Percentiles rank a stretch among this genome's conserved stretches.
These are phyloP conservation scores for Toxotes jaculatrix DNA, from an alignment of 2,113 vertebrate genomes.

Conservation along the genomic window DNA sequence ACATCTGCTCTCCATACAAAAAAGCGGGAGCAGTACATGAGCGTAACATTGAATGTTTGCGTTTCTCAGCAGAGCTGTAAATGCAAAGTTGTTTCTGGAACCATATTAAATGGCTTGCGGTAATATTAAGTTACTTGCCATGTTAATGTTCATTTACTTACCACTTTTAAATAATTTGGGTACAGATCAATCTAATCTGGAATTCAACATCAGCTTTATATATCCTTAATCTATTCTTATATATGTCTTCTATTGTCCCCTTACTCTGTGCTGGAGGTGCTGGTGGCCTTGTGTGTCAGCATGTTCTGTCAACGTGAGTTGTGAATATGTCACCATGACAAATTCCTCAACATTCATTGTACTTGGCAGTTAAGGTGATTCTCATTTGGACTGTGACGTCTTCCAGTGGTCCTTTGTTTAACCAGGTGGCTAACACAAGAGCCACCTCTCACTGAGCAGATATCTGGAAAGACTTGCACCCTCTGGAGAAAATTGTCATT, in stretches of 20 bases:
- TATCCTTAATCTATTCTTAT: not conserved
- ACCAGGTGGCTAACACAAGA: constrained; percentile 71
- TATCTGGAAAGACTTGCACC: constrained; percentile 54
- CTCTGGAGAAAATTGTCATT: constrained; percentile 65
- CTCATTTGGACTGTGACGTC: constrained; percentile 38
- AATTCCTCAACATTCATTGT: constrained; percentile 62
- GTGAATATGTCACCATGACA: constrained; percentile 56
- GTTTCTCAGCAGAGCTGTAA: constrained; percentile 27
- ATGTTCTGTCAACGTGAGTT: constrained; percentile 30
- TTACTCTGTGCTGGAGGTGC: constrained; percentile 10
- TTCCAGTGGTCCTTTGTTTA: constrained; percentile 70
- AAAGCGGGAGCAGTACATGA: constrained; percentile 17
- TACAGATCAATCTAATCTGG: not conserved
- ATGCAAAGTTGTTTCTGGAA: constrained; percentile 26
- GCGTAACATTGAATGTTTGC: constrained; percentile 17
- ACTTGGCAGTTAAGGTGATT: constrained; percentile 59
- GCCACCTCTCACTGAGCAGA: constrained; percentile 48
- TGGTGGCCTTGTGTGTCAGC: constrained; percentile 37
- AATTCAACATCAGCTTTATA: not conserved
- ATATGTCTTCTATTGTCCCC: constrained; percentile 6
- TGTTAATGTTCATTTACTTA: not conserved
- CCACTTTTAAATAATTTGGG: not conserved
- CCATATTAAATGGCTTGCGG: not conserved
- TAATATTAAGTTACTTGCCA: not conserved
- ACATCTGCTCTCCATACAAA: constrained; percentile 60